Base-by-base conservation (phyloP, 1,140 invertebrate species). In the Metaphire vulgaris region DNA sequence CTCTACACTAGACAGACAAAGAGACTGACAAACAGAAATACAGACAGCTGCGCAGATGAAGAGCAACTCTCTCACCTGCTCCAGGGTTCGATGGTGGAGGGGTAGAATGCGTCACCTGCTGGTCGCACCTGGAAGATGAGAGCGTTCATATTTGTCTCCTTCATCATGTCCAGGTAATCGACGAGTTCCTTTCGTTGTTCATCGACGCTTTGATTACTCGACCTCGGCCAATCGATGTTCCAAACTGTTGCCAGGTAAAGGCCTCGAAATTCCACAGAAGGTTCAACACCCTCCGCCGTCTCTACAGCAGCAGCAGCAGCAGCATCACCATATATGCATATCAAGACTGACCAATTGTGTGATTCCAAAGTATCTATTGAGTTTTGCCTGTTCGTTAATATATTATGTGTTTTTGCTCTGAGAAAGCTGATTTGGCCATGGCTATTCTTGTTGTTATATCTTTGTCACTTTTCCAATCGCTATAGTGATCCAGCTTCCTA, bases 141-240 rank as follows among this genome's bases (percentile, higher is more conserved):
- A 2, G 81, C 81, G 73, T 85, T 85, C 56, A 84, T 81, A 69
- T 83, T 80, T 1, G 80, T 74, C 0, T 76, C 41, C 15, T 81
- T 76, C 12, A 83, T 72, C 33, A 74, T 78, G 69, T 83, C 78
- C 1, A 85, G 74, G 29, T 83, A 80, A 0, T 72, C 29, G 12
- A 74, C 70, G 1, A 85, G 72, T 75, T 85, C 83, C 1, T 78
- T 33, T 75, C 82, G 76, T 72, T 84, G 83, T 69, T 81, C 79
- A n/a, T 2, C 67, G 6, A 81, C 74, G 12, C 81, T 77, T 26
- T 79, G 69, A 65, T 76, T 72, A 12, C 72, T 75, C 33, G 80
- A 81, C 14, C 79, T 76, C 12, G 84, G 84, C 84, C 84, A 85
- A 76, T 85, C 84, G 30, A 85, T 84, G 75, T 85, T 84, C 21